Evolutionary conservation across 2,113 vertebrate genomes (phyloP).

Genomic region (Chunga burmeisteri): DNA sequence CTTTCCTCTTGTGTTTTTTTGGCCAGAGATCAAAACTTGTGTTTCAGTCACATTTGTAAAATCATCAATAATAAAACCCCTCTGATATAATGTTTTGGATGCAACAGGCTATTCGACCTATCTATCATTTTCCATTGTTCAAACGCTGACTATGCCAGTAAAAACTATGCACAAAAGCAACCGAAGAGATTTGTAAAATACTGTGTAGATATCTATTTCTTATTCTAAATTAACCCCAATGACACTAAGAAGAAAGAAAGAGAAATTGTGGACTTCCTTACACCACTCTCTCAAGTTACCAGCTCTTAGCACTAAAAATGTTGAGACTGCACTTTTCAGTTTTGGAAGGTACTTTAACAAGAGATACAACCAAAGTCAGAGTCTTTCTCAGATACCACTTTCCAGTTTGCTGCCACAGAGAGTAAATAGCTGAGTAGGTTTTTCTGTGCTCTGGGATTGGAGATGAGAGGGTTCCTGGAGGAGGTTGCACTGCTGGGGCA

Average conservation of each 20-base stretch:
- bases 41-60: neutral
- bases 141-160: neutral
- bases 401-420: neutral
- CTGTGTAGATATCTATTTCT: neutral
- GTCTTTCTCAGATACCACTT: neutral
- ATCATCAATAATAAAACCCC: neutral
- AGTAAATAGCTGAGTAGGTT: neutral
- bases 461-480: neutral
- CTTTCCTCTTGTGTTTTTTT: neutral
- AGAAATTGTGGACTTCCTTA: neutral
- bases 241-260: neutral
- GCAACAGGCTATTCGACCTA: neutral
- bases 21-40: neutral
- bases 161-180: neutral
- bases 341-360: neutral
- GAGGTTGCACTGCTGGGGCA: neutral
- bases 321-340: neutral
- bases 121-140: neutral
- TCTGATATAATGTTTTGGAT: neutral
- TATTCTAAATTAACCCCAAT: neutral
- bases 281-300: neutral
- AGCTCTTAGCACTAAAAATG: neutral
- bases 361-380: neutral
- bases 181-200: neutral
- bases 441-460: neutral